Evolutionary conservation across 2,113 vertebrate species (phyloP).

Genomic region (Narcine bancroftii): DNA sequence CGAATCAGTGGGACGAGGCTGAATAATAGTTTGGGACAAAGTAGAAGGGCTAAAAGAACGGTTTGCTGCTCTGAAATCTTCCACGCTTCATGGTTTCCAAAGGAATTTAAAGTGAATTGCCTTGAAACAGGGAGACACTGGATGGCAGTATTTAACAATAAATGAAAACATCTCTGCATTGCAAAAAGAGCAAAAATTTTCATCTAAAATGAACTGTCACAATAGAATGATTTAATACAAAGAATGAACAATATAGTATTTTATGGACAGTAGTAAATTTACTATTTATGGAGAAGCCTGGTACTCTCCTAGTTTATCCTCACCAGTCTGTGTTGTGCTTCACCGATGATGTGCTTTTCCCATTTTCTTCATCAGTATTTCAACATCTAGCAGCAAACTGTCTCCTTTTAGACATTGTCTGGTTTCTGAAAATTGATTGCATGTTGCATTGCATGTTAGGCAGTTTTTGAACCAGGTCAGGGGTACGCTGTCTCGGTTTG

Average conservation of each 20-base stretch:
- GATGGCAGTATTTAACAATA: conserved; percentile 35
- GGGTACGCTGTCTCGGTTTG: too few species aligned
- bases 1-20: too few species aligned
- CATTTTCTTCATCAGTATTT: not conserved
- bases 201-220: not conserved
- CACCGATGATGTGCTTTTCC: not conserved
- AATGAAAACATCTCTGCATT: not conserved
- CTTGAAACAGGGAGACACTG: not conserved
- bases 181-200: not conserved
- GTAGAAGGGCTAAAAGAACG: too few species aligned
- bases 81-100: too few species aligned
- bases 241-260: not conserved
- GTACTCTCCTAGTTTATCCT: not conserved
- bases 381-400: too few species aligned
- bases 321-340: not conserved
- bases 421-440: too few species aligned
- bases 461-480: too few species aligned
- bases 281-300: not conserved
- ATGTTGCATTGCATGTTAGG: too few species aligned
- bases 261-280: not conserved
- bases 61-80: too few species aligned
- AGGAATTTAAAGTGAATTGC: not conserved
- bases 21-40: too few species aligned
- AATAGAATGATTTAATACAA: not conserved
- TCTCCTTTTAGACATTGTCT: too few species aligned